Percentiles rank a stretch among this genome's conserved stretches.
phyloP scores from a whole-genome alignment of 2,888 invertebrate genomes.

The Augochlorella aurata region DNA sequence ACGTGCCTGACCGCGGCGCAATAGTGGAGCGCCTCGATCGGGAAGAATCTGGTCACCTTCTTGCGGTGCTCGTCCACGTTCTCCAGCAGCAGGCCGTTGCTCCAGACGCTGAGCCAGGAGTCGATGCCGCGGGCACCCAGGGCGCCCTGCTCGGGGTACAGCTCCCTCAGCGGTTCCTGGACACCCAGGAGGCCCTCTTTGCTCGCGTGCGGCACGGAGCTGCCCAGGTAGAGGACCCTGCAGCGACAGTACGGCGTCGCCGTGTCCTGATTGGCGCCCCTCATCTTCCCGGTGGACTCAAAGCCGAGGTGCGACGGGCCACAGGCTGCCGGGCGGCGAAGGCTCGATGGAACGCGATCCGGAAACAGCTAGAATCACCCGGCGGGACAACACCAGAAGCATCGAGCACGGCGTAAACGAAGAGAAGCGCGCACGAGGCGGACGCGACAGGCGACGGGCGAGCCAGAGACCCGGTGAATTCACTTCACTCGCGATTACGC shows the following conservation, averaged over 20 bases:
- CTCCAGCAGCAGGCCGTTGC: constrained; percentile 96
- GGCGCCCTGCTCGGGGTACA: constrained; percentile 97
- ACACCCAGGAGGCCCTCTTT: constrained; percentile 98
- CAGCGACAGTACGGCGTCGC: constrained; percentile 98
- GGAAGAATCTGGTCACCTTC: constrained; percentile 97
- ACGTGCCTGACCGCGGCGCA: constrained; percentile 97
- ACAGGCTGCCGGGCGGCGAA: not conserved
- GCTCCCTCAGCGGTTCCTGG: constrained; percentile 97
- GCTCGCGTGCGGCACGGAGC: constrained; percentile 97
- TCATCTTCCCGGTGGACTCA: constrained; percentile 68
- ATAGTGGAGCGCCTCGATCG: constrained; percentile 96
- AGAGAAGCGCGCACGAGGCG: not conserved
- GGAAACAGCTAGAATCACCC: not conserved
- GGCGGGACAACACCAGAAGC: constrained; percentile 23
- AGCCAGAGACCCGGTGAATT: constrained; percentile 46
- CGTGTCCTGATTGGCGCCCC: constrained; percentile 84
- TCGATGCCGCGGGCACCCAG: constrained; percentile 94
- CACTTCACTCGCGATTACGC: constrained; percentile 66
- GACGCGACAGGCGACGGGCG: constrained; percentile 33
- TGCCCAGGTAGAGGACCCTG: constrained; percentile 97
- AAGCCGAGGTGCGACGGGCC: not conserved
- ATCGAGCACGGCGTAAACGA: constrained; percentile 24
- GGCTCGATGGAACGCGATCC: constrained; percentile 2
- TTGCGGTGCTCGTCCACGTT: constrained; percentile 98
- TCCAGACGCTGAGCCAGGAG: constrained; percentile 98